Evolutionary conservation across 2,888 invertebrate species (phyloP), one percentile per base, ranked within the genome.

Genomic region (Zelleria hepariella): DNA sequence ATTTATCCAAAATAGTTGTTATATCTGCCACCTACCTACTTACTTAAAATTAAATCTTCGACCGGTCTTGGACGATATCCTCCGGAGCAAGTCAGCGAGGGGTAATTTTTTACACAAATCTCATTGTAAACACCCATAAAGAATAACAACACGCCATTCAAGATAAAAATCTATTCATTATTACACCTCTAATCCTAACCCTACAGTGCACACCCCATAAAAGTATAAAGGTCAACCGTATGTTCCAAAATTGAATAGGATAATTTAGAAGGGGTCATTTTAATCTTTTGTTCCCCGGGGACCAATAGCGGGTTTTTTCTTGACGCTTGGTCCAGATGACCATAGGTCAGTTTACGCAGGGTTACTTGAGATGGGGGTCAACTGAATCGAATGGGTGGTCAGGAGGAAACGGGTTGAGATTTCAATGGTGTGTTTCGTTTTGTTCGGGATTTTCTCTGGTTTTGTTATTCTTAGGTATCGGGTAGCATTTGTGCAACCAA

Each of bases 251-350:
- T 42, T 42, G 32, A 42, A 42, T 42, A 42, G 15, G 4, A 15
- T 15, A 42, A 42, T 42, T 42, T 42, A 5, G 32, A 42, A 42
- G 32, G 32, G 32, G 32, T 42, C 32, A 42, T 42, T 42, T 32
- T 42, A 15, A 42, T 5, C 15, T 5, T 42, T 42, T 42, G 10
- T 10, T 42, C 32, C 10, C 32, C 10, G 32, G 10, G 32, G 32
- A 10, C 32, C 32, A 42, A 42, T 42, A 15, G 32, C 32, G 32
- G 32, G 32, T 5, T 42, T 42, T 42, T 42, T 15, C 32, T 42
- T 15, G 32, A 42, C 32, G 72, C 54, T 21, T 78, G 83, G 85
- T 82, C 84, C 82, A 83, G 80, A 78, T 83, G 85, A 87, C 86
- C 87, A 66, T 59, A 65, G 77, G 74, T 85, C 82, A 68, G 62